Base-by-base conservation (phyloP, 2,888 invertebrate genomes). In the Hyalella azteca region DNA sequence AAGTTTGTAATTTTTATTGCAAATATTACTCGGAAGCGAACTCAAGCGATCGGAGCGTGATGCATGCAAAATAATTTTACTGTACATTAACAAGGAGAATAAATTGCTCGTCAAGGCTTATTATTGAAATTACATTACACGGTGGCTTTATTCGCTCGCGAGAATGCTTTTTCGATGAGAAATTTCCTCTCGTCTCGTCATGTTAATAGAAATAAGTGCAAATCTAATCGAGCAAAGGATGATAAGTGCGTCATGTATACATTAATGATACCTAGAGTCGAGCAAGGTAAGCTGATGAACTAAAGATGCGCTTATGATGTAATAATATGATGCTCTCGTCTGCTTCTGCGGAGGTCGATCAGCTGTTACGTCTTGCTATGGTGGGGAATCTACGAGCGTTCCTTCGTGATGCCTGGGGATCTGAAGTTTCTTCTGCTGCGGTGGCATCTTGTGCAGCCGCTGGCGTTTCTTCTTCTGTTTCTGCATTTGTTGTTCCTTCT, bases 311-410 rank as follows among this genome's bases (percentile, higher is more conserved):
- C n/a, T n/a, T n/a, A n/a, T n/a, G n/a, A n/a, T n/a, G 29, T 54
- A 26, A 26, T 54, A 54, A 54, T 26, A 29, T 29, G 54, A 26
- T 54, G 54, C 54, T 54, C 54, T 22, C 13, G n/a, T n/a, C n/a
- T n/a, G n/a, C n/a, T n/a, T 54, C 29, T 29, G 22, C 54, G 26
- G 1, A 26, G 49, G 54, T 54, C 11, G 22, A 54, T 54, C 54
- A 54, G 54, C 66, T 66, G 36, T 36, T 66, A 15, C 66, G 66
- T 66, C 66, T 66, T 22, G 66, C 36, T 0, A 66, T 32, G 22
- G 66, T 19, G 5, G 66, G 66, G 66, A 66, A 66, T 36, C 66
- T 32, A 7, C 66, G 66, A 22, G 66, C 66, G 29, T 66, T 66
- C 36, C 66, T 66, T 7, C 66, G 54, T 26, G 54, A 29, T 29